Evolutionary conservation across 2,797 vertebrate species (phyloP), one percentile per base, ranked within the genome.

Genomic region (Coreius guichenoti): DNA sequence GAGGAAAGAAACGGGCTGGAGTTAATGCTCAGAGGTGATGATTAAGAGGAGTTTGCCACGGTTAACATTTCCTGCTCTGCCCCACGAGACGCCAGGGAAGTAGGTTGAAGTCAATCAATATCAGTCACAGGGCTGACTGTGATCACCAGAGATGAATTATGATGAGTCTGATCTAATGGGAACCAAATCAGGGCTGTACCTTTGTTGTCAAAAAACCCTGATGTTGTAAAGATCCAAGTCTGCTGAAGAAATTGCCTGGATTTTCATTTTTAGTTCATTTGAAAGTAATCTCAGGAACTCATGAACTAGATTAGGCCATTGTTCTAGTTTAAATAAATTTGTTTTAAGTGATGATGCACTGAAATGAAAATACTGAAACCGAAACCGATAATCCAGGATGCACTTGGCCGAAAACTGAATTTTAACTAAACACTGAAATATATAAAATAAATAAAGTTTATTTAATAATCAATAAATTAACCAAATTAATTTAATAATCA

Each of bases 71-170:
- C 88, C 89, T 77, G 61, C 77, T 89, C 72, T 45, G 74, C 77
- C 47, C 43, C 87, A 56, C 17, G 77, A 83, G 76, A 86, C 84
- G 63, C 85, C 83, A 2, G 69, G 91, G 90, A 94, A 94, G 93
- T 94, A 93, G 94, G 94, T 93, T 95, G 91, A 94, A 92, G 90
- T 89, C 89, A 87, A 95, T 95, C 94, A 91, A 93, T 94, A 94
- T 83, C 86, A 91, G 89, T 91, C 88, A 85, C 88, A 92, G 75
- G 39, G 36, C 47, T 84, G 75, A 70, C 75, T 78, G 49, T 45
- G 33, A 69, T 69, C 75, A 70, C 73, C 47, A 33, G 75, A 84
- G 65, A 47, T 31, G 58, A 74, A 14, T 73, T 72, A 61, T 73
- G 78, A 80, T 81, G 68, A 58, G 29, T 69, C 26, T 85, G n/a